Evolutionary conservation across 2,888 invertebrate species (phyloP).

Genomic region (Labia minor): DNA sequence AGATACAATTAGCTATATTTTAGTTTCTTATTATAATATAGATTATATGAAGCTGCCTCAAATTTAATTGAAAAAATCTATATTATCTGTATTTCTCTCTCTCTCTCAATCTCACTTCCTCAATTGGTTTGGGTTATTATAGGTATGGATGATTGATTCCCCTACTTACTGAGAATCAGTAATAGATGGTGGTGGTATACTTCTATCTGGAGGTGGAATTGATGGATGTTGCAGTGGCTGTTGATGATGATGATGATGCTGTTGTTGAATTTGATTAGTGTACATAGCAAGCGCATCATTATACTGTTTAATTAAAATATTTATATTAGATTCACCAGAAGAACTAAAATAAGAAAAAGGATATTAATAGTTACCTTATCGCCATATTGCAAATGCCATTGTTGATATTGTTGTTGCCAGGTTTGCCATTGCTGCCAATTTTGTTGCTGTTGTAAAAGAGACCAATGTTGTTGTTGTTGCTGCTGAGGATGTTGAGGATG

Average conservation of each 20-base stretch:
- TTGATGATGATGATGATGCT: background rate
- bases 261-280: background rate
- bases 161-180: background rate
- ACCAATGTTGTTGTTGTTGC: conserved; percentile 67
- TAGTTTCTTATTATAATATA: no score
- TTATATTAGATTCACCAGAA: background rate
- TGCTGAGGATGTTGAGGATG: conserved; percentile 64
- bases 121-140: no score
- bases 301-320: background rate
- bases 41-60: no score
- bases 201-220: background rate
- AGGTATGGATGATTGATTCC: background rate
- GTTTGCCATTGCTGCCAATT: conserved; percentile 69
- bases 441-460: conserved; percentile 57
- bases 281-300: background rate
- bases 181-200: no score
- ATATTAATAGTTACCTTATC: conserved; percentile 46
- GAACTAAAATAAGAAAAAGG: background rate
- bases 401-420: conserved; percentile 41
- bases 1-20: no score
- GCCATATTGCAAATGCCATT: conserved; percentile 56
- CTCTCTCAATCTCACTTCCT: no score
- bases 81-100: no score
- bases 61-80: no score
- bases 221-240: background rate